Evolutionary conservation across 1,140 invertebrate genomes (phyloP), one percentile per base, ranked within the genome.

Genomic region (Drepana arcuata): DNA sequence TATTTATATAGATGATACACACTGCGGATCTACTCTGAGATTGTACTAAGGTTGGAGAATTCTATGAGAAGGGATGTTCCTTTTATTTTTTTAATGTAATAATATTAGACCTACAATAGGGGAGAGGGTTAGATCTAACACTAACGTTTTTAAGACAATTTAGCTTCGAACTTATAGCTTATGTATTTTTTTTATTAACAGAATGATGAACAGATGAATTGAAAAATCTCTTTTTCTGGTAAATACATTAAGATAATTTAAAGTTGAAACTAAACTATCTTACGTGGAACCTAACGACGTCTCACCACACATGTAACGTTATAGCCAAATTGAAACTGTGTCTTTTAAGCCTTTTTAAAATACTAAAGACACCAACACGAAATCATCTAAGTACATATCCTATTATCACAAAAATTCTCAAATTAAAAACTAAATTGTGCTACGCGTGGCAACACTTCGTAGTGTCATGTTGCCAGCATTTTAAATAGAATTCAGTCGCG

Each of bases 261-360:
- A 77, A 71, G 61, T 57, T 57, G 61, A 71, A 75, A 66, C 52
- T 28, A 58, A 52, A 57, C 58, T 55, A 67, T 64, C 60, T 69
- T 66, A 61, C 30, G 34, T 30, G 33, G 50, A 63, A 63, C 63
- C 72, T 75, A 73, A 72, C 70, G 68, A 77, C 73, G 77, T 81
- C 77, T 81, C 77, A 81, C 77, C 77, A 81, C 77, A 81, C 77
- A 81, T 81, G 77, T 81, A 81, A 79, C 77, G 68, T 78, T 74
- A 53, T 59, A 24, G 59, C 37, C 49, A 47, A 57, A 38, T 43
- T 25, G 58, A 56, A 42, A 53, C 53, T 36, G 48, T 69, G 67
- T 75, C 71, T 70, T 77, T 74, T 67, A 60, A 49, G 38, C 48
- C 37, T 50, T 51, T 49, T 48, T 43, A 56, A 56, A 51, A 60